A percentile compares a stretch with the other conserved stretches of the same genome.
Conservation (phyloP, 2,888 invertebrate genomes). For the Deladenus siricidicola region DNA sequence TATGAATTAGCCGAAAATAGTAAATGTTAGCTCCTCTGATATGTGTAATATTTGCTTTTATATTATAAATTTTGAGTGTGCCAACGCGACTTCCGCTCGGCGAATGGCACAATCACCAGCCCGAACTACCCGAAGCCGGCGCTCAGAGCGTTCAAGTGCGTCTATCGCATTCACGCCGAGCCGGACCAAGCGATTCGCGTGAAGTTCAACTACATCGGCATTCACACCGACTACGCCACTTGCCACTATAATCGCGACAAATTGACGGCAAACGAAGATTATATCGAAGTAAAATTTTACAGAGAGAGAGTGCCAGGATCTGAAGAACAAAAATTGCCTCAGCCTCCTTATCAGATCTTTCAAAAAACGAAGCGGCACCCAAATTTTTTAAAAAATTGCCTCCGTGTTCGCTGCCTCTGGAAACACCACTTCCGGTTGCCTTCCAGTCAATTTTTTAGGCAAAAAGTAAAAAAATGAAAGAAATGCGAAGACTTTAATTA, state of each 20-base stretch:
- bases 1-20: not conserved
- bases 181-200: constrained; percentile 28
- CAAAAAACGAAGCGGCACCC: no score
- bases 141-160: constrained; percentile 40
- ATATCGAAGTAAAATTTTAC: constrained; percentile 36
- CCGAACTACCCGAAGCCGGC: constrained; percentile 44
- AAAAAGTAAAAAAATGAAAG: no score
- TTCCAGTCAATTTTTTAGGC: no score
- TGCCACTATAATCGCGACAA: constrained; percentile 32
- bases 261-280: constrained; percentile 30
- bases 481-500: no score
- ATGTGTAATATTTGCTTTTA: not conserved
- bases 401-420: no score
- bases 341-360: no score
- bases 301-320: not conserved
- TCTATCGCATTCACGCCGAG: constrained; percentile 35
- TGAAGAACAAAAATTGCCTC: no score
- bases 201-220: constrained; percentile 39
- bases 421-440: no score
- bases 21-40: not conserved
- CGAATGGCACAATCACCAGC: constrained; percentile 43
- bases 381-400: no score
- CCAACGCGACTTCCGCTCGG: constrained; percentile 33
- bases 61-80: constrained; percentile 26
- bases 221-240: constrained; percentile 26